phyloP scores from a whole-genome alignment of 1,140 invertebrate genomes.

The Drosophila oshimai region DNA sequence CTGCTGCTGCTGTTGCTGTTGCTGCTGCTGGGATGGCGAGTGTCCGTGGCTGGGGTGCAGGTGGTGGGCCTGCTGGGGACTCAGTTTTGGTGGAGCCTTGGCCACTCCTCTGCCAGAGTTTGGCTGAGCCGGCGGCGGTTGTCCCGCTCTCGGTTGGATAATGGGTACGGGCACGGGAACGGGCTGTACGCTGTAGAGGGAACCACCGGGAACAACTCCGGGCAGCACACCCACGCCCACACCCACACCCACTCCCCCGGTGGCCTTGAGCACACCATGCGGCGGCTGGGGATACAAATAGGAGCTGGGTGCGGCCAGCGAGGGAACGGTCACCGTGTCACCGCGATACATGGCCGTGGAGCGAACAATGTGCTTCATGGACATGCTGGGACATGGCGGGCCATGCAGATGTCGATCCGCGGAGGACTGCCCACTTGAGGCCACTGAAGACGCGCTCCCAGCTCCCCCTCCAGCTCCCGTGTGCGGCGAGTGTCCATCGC shows the following conservation, averaged over 20 bases:
- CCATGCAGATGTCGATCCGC: constrained; percentile 81
- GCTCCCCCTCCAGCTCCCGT: constrained; percentile 69
- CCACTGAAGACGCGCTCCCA: background rate
- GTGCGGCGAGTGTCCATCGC: constrained; percentile 84
- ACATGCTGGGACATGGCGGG: constrained; percentile 65
- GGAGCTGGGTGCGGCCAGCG: constrained; percentile 31
- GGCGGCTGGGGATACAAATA: constrained; percentile 69
- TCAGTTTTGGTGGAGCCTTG: constrained; percentile 60
- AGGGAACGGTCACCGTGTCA: constrained; percentile 36
- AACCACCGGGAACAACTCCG: constrained; percentile 61
- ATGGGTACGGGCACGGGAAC: constrained; percentile 80
- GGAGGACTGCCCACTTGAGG: background rate
- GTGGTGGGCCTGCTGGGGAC: constrained; percentile 70
- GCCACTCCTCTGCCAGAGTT: constrained; percentile 22
- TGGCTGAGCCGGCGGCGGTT: constrained; percentile 79
- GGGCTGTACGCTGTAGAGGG: constrained; percentile 82
- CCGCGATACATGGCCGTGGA: constrained; percentile 63
- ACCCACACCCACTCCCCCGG: constrained; percentile 11
- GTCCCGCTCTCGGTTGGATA: constrained; percentile 37
- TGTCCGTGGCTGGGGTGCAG: constrained; percentile 59
- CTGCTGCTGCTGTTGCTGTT: constrained; percentile 44
- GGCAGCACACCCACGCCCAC: constrained; percentile 40
- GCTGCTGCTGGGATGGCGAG: constrained; percentile 59
- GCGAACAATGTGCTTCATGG: constrained; percentile 69
- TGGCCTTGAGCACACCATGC: constrained; percentile 54